Evolutionary conservation across 1,140 invertebrate species (phyloP).

Genomic region (Spodoptera frugiperda): DNA sequence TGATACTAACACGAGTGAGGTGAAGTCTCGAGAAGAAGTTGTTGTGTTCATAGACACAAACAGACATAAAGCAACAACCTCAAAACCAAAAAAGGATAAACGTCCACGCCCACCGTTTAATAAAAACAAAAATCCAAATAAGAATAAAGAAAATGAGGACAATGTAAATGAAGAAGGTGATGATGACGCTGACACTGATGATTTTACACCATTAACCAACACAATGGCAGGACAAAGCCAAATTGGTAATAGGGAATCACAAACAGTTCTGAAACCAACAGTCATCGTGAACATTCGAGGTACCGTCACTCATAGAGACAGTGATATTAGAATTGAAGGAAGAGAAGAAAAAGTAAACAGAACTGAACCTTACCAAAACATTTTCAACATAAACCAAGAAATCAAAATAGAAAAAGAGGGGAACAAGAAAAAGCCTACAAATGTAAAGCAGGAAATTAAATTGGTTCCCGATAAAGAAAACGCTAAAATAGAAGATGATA

Average conservation of each 20-base stretch:
- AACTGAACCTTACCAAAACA: constrained; percentile 63
- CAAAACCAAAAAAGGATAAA: constrained; percentile 68
- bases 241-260: constrained; percentile 81
- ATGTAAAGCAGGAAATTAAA: constrained; percentile 58
- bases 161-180: not conserved
- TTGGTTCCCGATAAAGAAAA: constrained; percentile 42
- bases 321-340: constrained; percentile 75
- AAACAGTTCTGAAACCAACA: constrained; percentile 83
- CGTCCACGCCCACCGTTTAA: constrained; percentile 53
- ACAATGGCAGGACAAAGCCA: constrained; percentile 80
- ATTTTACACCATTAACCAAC: constrained; percentile 68
- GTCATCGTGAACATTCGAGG: constrained; percentile 83
- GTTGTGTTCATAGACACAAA: constrained; percentile 70
- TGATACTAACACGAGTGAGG: constrained; percentile 51
- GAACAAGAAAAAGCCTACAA: constrained; percentile 46
- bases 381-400: constrained; percentile 84
- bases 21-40: constrained; percentile 67
- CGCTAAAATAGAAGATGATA: constrained; percentile 64
- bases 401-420: constrained; percentile 76
- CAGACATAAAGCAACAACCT: constrained; percentile 52
- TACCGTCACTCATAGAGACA: constrained; percentile 74
- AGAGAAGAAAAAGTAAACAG: constrained; percentile 59
- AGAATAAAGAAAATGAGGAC: constrained; percentile 60
- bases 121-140: constrained; percentile 56
- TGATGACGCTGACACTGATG: constrained; percentile 29